A percentile compares a stretch with the other conserved stretches of the same genome.
These are phyloP conservation scores for Melanophora roralis DNA, from an alignment of 2,888 invertebrate species.

Conservation along the genomic window DNA sequence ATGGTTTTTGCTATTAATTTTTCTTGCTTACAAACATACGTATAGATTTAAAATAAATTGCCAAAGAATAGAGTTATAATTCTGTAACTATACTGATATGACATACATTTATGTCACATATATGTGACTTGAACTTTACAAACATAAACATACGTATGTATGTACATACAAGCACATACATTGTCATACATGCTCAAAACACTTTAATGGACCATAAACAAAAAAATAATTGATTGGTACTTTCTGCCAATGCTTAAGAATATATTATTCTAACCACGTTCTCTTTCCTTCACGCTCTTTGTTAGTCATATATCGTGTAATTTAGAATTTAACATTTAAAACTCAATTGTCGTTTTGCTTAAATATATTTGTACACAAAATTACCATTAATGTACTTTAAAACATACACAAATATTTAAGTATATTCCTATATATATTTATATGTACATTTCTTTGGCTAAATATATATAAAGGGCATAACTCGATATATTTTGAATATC, in stretches of 20 bases:
- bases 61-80: too few relatives aligned
- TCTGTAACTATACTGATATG: background rate
- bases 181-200: slow-evolving; percentile 1
- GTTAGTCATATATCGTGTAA: background rate
- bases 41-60: background rate
- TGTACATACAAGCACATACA: too few relatives aligned
- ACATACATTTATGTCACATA: too few relatives aligned
- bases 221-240: slow-evolving; percentile 71
- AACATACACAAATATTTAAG: too few relatives aligned
- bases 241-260: slow-evolving; percentile 66
- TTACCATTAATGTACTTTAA: slow-evolving; percentile 17
- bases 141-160: too few relatives aligned
- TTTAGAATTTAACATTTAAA: slow-evolving; percentile 1
- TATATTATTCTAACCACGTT: slow-evolving; percentile 39
- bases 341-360: slow-evolving; percentile 24
- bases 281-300: background rate
- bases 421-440: too few relatives aligned
- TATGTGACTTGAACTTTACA: too few relatives aligned
- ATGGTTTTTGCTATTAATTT: background rate
- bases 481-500: too few relatives aligned
- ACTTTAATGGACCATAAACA: slow-evolving; percentile 33
- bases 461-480: too few relatives aligned
- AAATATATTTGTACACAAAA: slow-evolving; percentile 11
- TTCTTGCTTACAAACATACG: background rate
- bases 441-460: too few relatives aligned